Percentiles rank a stretch among this genome's conserved stretches.
These are phyloP conservation scores for Fistularia tabacaria DNA, from an alignment of 2,797 vertebrate species.

Conservation along the genomic window DNA sequence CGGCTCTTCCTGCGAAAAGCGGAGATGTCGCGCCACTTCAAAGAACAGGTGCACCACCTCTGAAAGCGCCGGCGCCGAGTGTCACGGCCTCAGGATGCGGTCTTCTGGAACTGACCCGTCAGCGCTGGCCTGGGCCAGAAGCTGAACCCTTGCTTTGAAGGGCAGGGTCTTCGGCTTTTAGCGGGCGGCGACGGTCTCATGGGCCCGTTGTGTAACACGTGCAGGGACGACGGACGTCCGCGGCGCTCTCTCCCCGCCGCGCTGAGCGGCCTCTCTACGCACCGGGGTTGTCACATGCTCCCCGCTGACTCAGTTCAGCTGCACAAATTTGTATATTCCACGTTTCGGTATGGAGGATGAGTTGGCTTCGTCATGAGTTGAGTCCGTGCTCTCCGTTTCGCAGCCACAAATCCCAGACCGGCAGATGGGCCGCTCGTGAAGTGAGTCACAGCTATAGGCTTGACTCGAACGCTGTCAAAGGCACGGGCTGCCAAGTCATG, in stretches of 20 bases:
- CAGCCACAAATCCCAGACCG: constrained; percentile 35
- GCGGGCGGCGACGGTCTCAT: no score
- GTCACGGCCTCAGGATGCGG: neutral
- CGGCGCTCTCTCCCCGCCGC: no score
- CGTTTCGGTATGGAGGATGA: constrained; percentile 37
- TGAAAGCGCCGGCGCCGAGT: no score
- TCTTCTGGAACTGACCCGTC: no score
- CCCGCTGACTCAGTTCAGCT: constrained; percentile 54
- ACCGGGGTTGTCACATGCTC: constrained; percentile 52
- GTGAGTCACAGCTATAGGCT: constrained; percentile 28
- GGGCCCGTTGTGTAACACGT: no score
- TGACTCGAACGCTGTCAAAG: neutral
- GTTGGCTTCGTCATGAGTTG: constrained; percentile 32
- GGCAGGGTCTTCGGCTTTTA: no score
- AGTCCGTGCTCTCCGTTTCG: constrained; percentile 13
- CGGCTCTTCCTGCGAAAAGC: neutral
- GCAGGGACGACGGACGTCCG: no score
- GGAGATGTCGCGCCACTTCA: constrained; percentile 41
- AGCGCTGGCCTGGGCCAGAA: no score
- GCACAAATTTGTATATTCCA: constrained; percentile 59
- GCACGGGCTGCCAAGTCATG: no score
- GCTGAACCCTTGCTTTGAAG: no score
- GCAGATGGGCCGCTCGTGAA: neutral
- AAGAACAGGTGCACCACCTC: constrained; percentile 31
- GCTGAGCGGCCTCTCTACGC: no score